These are phyloP conservation scores for zebrafish (Danio rerio) DNA, from an alignment of 2,113 vertebrate species.

Conservation along the genomic window DNA sequence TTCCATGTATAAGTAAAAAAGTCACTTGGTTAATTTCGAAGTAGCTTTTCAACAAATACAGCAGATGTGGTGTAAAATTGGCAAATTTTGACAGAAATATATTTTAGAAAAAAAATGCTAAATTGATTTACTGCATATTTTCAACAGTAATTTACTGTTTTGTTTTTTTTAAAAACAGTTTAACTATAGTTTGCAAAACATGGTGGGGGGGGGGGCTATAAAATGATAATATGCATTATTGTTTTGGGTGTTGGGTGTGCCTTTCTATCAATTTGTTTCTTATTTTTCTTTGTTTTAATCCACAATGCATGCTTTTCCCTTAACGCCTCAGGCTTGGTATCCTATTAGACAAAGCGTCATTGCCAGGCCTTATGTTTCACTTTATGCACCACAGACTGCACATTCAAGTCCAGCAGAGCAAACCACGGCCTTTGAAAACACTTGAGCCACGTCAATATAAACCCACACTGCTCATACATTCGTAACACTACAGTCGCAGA, in stretches of 20 bases:
- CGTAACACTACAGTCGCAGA: constrained; percentile 69
- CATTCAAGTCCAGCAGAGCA: constrained; percentile 78
- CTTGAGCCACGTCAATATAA: constrained; percentile 68
- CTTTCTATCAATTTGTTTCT: too few species aligned
- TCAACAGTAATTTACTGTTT: too few species aligned
- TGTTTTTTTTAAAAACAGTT: too few species aligned
- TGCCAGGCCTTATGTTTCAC: constrained; percentile 71
- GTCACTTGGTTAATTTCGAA: background rate
- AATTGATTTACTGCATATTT: too few species aligned
- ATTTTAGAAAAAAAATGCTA: too few species aligned
- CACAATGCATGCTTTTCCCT: constrained; percentile 23
- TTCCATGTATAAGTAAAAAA: background rate
- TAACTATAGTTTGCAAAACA: too few species aligned
- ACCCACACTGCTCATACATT: constrained; percentile 68
- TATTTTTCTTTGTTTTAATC: background rate
- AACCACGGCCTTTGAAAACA: constrained; percentile 69
- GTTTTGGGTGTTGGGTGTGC: too few species aligned
- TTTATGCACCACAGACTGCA: constrained; percentile 76
- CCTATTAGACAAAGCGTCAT: constrained; percentile 70
- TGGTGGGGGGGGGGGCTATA: too few species aligned
- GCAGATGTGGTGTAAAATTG: background rate
- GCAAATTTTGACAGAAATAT: too few species aligned
- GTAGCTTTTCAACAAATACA: background rate
- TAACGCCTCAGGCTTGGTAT: constrained; percentile 69
- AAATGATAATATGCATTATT: too few species aligned